phyloP scores from a whole-genome alignment of 2,797 vertebrate genomes.

The Heteromormyrus szaboi region DNA sequence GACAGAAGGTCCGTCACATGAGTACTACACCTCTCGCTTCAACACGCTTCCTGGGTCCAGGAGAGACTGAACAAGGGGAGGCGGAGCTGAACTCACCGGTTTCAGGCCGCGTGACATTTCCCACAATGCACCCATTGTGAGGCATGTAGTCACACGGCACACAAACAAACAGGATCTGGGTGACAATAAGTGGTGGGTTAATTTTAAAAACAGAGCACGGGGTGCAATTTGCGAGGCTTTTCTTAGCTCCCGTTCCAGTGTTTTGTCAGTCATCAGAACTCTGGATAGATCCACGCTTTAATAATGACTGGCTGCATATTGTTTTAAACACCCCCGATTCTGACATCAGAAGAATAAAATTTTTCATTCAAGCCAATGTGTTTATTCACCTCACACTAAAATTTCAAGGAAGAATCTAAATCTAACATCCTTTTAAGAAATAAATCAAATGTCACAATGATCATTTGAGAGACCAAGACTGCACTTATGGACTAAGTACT shows the following conservation, averaged over 20 bases:
- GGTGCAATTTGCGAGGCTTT: neutral
- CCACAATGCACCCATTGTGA: slow-evolving; percentile 15
- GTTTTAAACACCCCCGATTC: neutral
- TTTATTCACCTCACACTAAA: neutral
- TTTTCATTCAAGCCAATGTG: neutral
- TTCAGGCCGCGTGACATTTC: slow-evolving; percentile 9
- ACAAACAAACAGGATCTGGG: slow-evolving; percentile 6
- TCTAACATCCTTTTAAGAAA: neutral
- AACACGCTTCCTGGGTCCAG: neutral
- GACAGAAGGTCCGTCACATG: neutral
- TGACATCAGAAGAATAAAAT: neutral
- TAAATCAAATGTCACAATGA: neutral
- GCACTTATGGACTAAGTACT: neutral
- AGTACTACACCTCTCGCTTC: neutral
- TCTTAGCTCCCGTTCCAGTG: neutral
- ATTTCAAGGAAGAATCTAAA: neutral
- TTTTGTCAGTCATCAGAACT: neutral
- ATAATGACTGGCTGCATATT: neutral
- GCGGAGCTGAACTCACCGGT: neutral
- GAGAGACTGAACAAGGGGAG: neutral
- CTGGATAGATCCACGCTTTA: neutral
- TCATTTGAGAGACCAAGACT: neutral
- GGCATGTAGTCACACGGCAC: neutral
- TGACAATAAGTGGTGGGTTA: slow-evolving; percentile 10
- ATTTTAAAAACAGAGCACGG: slow-evolving; percentile 6